These are phyloP conservation scores for Penaeus chinensis DNA, from an alignment of 1,140 invertebrate genomes.

Conservation along the genomic window DNA sequence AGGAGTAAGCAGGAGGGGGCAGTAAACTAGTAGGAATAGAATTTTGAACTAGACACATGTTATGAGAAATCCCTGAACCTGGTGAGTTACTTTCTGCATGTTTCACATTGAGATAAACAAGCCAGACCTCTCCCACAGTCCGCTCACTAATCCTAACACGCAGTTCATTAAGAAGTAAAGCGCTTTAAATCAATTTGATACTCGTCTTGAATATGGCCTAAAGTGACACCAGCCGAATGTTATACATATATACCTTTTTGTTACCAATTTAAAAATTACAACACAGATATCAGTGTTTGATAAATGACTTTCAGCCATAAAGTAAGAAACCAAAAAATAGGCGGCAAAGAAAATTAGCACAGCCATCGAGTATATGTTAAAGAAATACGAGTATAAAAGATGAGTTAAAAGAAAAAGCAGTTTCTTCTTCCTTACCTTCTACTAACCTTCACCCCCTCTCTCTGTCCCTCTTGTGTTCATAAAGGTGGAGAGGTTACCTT, in stretches of 20 bases:
- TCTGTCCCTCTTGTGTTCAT: slow-evolving; percentile 59
- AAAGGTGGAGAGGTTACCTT: slow-evolving; percentile 59
- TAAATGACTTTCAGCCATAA: too few relatives aligned
- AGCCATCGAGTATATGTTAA: slow-evolving; percentile 11
- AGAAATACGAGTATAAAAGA: slow-evolving; percentile 18
- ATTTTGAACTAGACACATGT: too few relatives aligned
- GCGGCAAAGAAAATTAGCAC: not conserved
- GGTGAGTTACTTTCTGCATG: slow-evolving; percentile 52
- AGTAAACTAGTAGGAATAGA: too few relatives aligned
- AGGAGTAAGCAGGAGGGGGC: not conserved
- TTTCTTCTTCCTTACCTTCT: slow-evolving; percentile 52
- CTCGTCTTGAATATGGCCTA: too few relatives aligned
- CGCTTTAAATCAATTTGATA: too few relatives aligned
- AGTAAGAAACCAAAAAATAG: not conserved
- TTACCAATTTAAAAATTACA: too few relatives aligned
- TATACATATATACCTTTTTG: slow-evolving; percentile 1
- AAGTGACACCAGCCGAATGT: not conserved
- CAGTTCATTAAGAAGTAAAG: slow-evolving; percentile 27
- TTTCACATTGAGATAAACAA: slow-evolving; percentile 45
- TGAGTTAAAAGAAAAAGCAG: slow-evolving; percentile 23
- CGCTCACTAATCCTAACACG: slow-evolving; percentile 40
- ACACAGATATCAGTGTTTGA: too few relatives aligned
- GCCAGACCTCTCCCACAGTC: slow-evolving; percentile 60
- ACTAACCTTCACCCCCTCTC: slow-evolving; percentile 60
- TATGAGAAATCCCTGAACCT: slow-evolving; percentile 48